Evolutionary conservation across 2,797 vertebrate species (phyloP).

Genomic region (Scolopax rusticola): DNA sequence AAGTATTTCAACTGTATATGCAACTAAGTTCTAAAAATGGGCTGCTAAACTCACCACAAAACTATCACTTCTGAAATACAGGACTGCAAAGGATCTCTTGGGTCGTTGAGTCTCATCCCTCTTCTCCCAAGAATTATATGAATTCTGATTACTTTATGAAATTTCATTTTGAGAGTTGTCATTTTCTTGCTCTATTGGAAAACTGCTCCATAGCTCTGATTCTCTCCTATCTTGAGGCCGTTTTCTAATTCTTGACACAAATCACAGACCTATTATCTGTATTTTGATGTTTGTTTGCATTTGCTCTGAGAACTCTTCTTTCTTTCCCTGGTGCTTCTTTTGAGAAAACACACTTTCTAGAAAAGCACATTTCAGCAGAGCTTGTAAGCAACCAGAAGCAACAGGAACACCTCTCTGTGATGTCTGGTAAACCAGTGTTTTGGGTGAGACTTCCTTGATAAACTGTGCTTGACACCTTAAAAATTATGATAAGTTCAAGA

Average conservation of each 20-base stretch:
- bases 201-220: not conserved
- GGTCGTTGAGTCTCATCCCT: not conserved
- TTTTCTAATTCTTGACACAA: not conserved
- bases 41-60: not conserved
- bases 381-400: not conserved
- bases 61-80: not conserved
- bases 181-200: not conserved
- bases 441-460: not conserved
- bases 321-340: not conserved
- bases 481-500: not conserved
- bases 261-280: not conserved
- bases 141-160: not conserved
- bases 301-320: not conserved
- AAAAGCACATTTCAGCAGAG: not conserved
- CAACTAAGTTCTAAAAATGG: not conserved
- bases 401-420: not conserved
- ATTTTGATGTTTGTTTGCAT: not conserved
- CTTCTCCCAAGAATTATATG: not conserved
- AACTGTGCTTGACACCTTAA: not conserved
- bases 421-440: not conserved
- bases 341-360: not conserved
- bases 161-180: not conserved
- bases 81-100: not conserved
- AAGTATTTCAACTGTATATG: not conserved
- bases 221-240: not conserved